phyloP scores from a whole-genome alignment of 2,113 vertebrate species.

The Sprattus sprattus region DNA sequence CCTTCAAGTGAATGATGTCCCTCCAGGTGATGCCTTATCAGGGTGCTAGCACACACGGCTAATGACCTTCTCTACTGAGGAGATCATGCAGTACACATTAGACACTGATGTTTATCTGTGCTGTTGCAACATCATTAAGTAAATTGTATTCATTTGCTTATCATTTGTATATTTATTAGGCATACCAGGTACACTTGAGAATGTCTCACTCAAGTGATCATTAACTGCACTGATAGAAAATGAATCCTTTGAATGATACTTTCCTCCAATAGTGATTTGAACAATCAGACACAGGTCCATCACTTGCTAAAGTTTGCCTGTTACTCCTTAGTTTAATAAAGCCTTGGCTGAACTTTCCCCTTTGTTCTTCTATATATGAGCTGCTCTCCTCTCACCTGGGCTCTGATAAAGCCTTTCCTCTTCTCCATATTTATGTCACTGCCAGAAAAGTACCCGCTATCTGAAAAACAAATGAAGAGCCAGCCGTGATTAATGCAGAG shows the following conservation, averaged over 20 bases:
- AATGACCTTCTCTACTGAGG: slow-evolving; percentile 5
- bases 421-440: slow-evolving; percentile 76
- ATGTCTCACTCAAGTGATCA: background rate
- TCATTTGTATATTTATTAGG: background rate
- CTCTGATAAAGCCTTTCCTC: slow-evolving; percentile 67
- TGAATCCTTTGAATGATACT: background rate
- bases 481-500: slow-evolving; percentile 78
- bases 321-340: slow-evolving; percentile 21
- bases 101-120: background rate
- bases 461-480: slow-evolving; percentile 75
- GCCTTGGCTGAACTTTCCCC: slow-evolving; percentile 22
- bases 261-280: slow-evolving; percentile 17
- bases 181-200: background rate
- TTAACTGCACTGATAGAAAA: background rate
- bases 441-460: slow-evolving; percentile 71
- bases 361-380: background rate
- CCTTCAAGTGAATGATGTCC: slow-evolving; percentile 13
- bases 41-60: background rate
- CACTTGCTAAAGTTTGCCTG: slow-evolving; percentile 33
- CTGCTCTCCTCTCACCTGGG: slow-evolving; percentile 32
- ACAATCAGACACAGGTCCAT: slow-evolving; percentile 32
- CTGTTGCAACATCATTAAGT: background rate
- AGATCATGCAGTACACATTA: background rate
- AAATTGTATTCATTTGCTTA: background rate
- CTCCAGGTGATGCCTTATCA: slow-evolving; percentile 8